Percentiles rank a stretch among this genome's conserved stretches.
Evolutionary conservation across 2,113 vertebrate species (phyloP).

Genomic region (Nycticorax nycticorax): DNA sequence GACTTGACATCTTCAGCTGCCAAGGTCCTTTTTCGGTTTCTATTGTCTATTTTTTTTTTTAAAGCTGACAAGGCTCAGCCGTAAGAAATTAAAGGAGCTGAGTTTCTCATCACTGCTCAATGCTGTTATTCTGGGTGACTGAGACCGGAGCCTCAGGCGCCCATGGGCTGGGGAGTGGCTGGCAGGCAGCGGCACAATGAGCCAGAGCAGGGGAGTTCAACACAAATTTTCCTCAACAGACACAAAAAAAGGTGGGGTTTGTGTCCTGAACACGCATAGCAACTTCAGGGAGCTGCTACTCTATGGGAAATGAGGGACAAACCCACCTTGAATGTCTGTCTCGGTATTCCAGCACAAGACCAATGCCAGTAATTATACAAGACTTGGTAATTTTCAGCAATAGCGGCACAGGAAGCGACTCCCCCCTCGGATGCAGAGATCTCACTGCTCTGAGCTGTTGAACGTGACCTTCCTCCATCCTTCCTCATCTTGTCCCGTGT

Average conservation of each 20-base stretch:
- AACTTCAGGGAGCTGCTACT: background rate
- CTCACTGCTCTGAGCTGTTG: background rate
- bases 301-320: background rate
- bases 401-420: accelerated
- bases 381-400: background rate
- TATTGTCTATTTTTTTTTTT: background rate
- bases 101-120: background rate
- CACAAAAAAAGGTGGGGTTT: background rate
- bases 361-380: background rate
- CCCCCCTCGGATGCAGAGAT: background rate
- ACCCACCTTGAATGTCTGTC: background rate
- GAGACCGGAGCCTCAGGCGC: accelerated
- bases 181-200: accelerated
- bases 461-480: background rate
- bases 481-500: background rate
- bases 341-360: background rate
- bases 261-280: accelerated
- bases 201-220: background rate
- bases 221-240: background rate
- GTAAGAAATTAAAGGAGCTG: background rate
- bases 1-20: background rate
- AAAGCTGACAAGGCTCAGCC: background rate
- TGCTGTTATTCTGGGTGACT: background rate
- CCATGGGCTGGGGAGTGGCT: accelerated
- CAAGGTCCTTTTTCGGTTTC: background rate